Evolutionary conservation across 2,113 vertebrate genomes (phyloP).

Genomic region (Psettodes erumei): DNA sequence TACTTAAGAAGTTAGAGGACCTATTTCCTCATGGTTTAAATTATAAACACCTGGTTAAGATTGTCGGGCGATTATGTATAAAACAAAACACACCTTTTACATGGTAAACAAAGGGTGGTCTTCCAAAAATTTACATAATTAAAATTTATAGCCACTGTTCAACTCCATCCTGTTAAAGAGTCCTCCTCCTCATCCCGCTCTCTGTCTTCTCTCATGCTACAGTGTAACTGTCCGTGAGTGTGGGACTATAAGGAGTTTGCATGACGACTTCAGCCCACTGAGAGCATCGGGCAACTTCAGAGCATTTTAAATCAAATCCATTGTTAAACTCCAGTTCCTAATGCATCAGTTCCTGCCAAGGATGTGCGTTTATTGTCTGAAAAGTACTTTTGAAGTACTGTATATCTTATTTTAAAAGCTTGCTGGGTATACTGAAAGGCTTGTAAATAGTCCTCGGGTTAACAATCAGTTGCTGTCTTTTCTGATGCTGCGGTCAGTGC

Average conservation of each 20-base stretch:
- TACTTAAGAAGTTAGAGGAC: neutral
- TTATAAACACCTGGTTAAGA: neutral
- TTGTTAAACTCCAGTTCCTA: constrained; percentile 55
- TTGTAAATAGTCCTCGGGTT: neutral
- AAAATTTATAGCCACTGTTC: constrained; percentile 65
- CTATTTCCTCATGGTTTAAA: neutral
- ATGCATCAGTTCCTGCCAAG: constrained; percentile 25
- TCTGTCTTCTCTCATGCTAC: constrained; percentile 29
- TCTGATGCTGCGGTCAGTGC: constrained; percentile 73
- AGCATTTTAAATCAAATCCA: constrained; percentile 36
- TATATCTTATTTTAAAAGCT: constrained; percentile 25
- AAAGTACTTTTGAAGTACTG: constrained; percentile 4
- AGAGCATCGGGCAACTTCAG: constrained; percentile 20
- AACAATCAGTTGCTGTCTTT: constrained; percentile 81
- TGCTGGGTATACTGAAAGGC: constrained; percentile 1
- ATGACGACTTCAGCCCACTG: constrained; percentile 28
- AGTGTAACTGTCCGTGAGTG: constrained; percentile 50
- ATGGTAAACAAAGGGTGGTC: neutral
- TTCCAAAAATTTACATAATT: neutral
- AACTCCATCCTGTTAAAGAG: constrained; percentile 75
- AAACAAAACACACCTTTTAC: neutral
- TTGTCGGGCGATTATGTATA: neutral
- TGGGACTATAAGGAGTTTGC: constrained; percentile 62
- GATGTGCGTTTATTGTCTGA: constrained; percentile 29
- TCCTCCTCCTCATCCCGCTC: constrained; percentile 34